Base-by-base conservation (phyloP, 2,113 vertebrate species). In the Nannobrachium achirus region DNA sequence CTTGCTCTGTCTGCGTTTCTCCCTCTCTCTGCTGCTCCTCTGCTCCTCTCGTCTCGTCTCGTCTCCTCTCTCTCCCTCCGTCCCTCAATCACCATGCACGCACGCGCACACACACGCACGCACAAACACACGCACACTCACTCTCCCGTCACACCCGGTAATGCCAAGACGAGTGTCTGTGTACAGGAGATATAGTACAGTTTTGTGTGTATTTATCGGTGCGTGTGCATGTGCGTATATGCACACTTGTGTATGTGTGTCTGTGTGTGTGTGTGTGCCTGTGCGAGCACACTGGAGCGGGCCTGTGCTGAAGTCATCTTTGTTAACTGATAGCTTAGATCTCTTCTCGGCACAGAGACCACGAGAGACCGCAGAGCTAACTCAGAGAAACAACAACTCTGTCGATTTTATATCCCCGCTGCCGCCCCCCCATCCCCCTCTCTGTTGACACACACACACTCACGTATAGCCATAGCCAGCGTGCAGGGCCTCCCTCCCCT, bases 241-340 rank as follows among this genome's bases (percentile, higher is more conserved):
- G 15, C 4, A 4, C 4, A 4, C 4, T 1, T 41, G 9, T 49
- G 44, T 15, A 8, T 6, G 39, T 16, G 40, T 20, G 16, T 2
- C n/a, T 15, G 25, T 39, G n/a, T 52, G n/a, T 53, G 50, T 10
- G 62, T 15, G 66, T 25, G 50, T 64, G 33, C 10, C 15, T 41
- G 33, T 41, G 48, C 10, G 10, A 19, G 38, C 45, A 3, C 53
- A 9, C 67, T 69, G 67, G 59, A 64, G 84, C 74, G 84, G 83
- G 83, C 76, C 67, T 79, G 71, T 59, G 73, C 69, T 68, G 11
- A 38, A 87, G 71, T 78, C 74, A 62, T 78, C 71, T 80, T 71
- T 67, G 62, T 69, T 77, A 87, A 87, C 73, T 63, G 78, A 81
- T 83, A 78, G 75, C 85, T 88, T 33, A 83, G 87, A 84, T 87